Evolutionary conservation across 2,888 invertebrate genomes (phyloP).

Genomic region (Lysandra bellargus): DNA sequence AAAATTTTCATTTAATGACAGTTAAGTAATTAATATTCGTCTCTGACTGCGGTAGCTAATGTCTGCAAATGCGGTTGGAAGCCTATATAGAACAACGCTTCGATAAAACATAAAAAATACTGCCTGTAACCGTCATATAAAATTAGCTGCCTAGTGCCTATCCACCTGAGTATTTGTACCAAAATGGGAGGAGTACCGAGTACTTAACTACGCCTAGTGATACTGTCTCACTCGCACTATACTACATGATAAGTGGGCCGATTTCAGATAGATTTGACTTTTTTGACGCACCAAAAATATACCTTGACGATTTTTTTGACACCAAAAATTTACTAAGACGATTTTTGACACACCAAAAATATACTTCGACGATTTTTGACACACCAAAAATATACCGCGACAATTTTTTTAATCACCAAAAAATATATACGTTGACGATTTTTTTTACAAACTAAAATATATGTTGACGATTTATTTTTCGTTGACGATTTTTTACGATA

Average conservation of each 20-base stretch:
- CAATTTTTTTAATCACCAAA: background rate
- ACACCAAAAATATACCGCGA: background rate
- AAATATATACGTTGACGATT: background rate
- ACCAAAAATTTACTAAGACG: background rate
- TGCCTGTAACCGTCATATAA: constrained; percentile 20
- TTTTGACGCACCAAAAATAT: background rate
- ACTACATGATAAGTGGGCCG: constrained; percentile 55
- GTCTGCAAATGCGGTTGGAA: background rate
- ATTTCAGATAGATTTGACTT: constrained; percentile 31
- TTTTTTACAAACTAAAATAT: background rate
- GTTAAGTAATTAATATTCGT: too few relatives aligned
- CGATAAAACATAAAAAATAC: constrained; percentile 20
- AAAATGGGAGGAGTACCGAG: constrained; percentile 59
- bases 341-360: background rate
- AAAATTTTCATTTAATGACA: too few relatives aligned
- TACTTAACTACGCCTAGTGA: constrained; percentile 54
- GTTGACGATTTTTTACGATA: background rate
- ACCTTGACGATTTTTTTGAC: background rate
- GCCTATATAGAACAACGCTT: constrained; percentile 18
- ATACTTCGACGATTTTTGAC: background rate
- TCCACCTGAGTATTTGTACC: constrained; percentile 74
- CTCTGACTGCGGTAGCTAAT: background rate
- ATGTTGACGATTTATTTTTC: background rate
- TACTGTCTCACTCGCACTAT: constrained; percentile 67
- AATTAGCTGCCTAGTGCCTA: constrained; percentile 60